Base-by-base conservation (phyloP, 1,140 invertebrate genomes). In the Leptinotarsa texana region DNA sequence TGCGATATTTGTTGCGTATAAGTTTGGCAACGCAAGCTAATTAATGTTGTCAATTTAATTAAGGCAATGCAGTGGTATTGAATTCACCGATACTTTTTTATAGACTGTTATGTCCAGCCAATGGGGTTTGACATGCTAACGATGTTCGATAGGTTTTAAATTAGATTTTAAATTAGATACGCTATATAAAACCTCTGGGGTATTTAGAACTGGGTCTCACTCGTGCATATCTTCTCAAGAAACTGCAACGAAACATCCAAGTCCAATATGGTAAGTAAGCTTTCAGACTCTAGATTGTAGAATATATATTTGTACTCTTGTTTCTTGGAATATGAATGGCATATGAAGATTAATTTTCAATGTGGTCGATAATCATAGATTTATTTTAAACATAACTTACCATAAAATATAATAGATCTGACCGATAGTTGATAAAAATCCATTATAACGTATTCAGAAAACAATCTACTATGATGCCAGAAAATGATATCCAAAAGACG, bases 131-230 rank as follows among this genome's bases (percentile, higher is more conserved):
- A 74, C 72, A 78, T 74, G 68, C 72, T 75, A 78, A 75, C 72
- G 77, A 78, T 74, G 72, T 76, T 33, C 73, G 69, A 70, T 78
- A 74, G 69, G 69, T 69, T 73, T 70, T 57, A 57, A 57, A 74
- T 75, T 78, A 74, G 69, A 72, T 65, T 73, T 70, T 57, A 57
- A 57, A 74, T 75, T 78, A 74, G 69, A 72, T 65, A 51, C 61
- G 75, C 77, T 78, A 78, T 78, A 78, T 78, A 78, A 78, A 78
- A 75, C 72, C 69, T 68, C 69, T 18, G 63, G 51, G 72, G 24
- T 74, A 63, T 65, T 63, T 73, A 24, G 33, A 72, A 48, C 73
- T 48, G 61, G 63, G 77, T 73, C 74, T 75, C 74, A 76, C 66
- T 73, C 72, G 73, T 69, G 33, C 62, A 21, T 17, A 63, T 17